These are phyloP conservation scores for Meliscaeva auricollis DNA, from an alignment of 2,888 invertebrate species.

Conservation along the genomic window DNA sequence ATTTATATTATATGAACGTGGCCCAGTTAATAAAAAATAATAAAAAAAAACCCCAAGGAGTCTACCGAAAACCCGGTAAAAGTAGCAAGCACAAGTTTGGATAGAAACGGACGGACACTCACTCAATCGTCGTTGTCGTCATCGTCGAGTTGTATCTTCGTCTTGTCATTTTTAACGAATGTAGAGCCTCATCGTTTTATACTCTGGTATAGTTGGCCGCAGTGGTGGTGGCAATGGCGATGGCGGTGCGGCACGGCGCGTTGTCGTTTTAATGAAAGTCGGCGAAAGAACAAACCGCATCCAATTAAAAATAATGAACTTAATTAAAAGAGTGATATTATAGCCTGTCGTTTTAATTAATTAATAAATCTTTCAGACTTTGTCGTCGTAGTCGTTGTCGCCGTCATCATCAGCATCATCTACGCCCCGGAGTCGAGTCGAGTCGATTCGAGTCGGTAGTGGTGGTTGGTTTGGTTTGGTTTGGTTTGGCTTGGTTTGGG, in stretches of 20 bases:
- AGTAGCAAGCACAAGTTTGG: slow-evolving; percentile 59
- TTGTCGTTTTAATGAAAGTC: slow-evolving; percentile 77
- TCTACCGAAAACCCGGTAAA: slow-evolving; percentile 32
- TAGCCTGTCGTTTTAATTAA: slow-evolving; percentile 79
- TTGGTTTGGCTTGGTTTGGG: not conserved
- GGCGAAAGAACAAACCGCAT: slow-evolving; percentile 79
- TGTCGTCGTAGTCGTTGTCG: slow-evolving; percentile 76
- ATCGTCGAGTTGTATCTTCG: slow-evolving; percentile 43
- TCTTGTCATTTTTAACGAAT: slow-evolving; percentile 33
- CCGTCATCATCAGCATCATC: slow-evolving; percentile 64
- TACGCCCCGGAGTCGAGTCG: too few relatives aligned
- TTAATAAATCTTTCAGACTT: slow-evolving; percentile 78
- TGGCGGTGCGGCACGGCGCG: slow-evolving; percentile 45
- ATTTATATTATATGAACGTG: slow-evolving; percentile 18
- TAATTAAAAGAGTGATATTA: slow-evolving; percentile 79
- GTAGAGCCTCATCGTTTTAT: slow-evolving; percentile 41
- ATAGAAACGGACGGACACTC: slow-evolving; percentile 53
- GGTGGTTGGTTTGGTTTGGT: slow-evolving; percentile 15
- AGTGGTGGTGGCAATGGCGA: not conserved
- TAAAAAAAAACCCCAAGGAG: slow-evolving; percentile 20
- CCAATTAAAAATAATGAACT: slow-evolving; percentile 79
- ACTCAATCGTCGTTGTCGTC: slow-evolving; percentile 26
- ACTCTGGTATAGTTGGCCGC: slow-evolving; percentile 16
- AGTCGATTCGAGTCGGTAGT: slow-evolving; percentile 11
- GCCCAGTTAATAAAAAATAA: slow-evolving; percentile 55